phyloP scores from a whole-genome alignment of 2,113 vertebrate species.

The Rhizomys pruinosus region DNA sequence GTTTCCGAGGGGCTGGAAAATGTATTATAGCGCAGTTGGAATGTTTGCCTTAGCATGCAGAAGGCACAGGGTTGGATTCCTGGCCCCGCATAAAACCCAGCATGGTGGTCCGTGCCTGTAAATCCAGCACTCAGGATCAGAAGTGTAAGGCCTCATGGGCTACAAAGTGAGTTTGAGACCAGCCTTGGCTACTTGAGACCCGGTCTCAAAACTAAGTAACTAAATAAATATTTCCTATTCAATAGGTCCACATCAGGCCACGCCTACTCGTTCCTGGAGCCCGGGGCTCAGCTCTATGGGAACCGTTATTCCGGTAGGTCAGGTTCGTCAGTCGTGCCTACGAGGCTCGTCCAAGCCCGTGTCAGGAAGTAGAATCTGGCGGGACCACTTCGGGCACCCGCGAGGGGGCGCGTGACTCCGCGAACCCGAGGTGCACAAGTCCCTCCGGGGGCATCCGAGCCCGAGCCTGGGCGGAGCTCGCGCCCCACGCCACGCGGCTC shows the following conservation, averaged over 20 bases:
- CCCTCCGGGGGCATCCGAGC: rapidly evolving
- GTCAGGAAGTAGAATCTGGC: rapidly evolving
- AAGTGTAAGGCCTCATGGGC: neutral
- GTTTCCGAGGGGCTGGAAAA: neutral
- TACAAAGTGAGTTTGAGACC: neutral
- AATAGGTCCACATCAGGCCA: neutral
- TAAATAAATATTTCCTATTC: neutral
- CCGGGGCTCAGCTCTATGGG: neutral
- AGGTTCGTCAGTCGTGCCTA: too few species aligned
- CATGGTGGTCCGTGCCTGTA: neutral
- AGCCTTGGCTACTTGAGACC: neutral
- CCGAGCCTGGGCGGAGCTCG: neutral
- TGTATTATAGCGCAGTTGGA: neutral
- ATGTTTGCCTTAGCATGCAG: neutral
- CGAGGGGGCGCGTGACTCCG: neutral
- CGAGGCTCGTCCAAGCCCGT: too few species aligned
- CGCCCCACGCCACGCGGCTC: constrained; percentile 34
- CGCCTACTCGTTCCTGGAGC: neutral
- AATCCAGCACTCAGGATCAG: neutral
- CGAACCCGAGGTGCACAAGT: neutral
- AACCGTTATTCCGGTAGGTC: neutral
- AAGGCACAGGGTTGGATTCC: neutral
- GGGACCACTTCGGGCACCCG: neutral
- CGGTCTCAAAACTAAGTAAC: neutral
- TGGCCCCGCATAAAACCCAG: neutral